A percentile compares a stretch with the other conserved stretches of the same genome.
Evolutionary conservation across 2,113 vertebrate genomes (phyloP).

Genomic region (Sinosuthora webbiana): DNA sequence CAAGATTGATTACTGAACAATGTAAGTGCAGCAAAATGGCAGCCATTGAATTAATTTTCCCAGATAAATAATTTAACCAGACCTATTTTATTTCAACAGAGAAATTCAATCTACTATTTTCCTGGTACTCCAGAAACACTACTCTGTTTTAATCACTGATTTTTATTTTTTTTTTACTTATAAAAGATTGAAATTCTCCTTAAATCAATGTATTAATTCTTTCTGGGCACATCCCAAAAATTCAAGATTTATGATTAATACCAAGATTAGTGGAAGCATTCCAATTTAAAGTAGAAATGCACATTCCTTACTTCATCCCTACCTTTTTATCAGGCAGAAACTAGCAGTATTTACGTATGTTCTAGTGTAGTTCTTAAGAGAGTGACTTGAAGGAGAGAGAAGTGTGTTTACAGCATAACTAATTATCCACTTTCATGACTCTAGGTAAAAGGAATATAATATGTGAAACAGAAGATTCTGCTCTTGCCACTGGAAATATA

Average conservation of each 20-base stretch:
- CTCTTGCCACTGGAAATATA: background rate
- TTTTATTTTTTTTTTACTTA: background rate
- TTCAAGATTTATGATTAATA: background rate
- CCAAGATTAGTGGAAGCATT: background rate
- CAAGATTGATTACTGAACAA: slow-evolving; percentile 1
- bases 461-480: background rate
- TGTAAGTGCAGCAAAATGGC: background rate
- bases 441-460: background rate
- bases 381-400: background rate
- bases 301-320: background rate
- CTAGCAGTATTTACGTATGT: background rate
- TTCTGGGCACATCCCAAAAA: background rate
- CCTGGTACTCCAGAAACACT: background rate
- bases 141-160: background rate
- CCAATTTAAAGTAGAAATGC: background rate
- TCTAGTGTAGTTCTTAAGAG: background rate
- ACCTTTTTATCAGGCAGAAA: background rate
- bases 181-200: background rate
- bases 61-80: background rate
- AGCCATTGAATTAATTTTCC: background rate
- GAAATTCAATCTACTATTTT: background rate
- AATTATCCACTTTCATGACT: background rate
- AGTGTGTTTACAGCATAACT: background rate
- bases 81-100: background rate
- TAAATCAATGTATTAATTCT: background rate